Base-by-base conservation (phyloP, 2,797 vertebrate species). In the Hoplostethus atlanticus region DNA sequence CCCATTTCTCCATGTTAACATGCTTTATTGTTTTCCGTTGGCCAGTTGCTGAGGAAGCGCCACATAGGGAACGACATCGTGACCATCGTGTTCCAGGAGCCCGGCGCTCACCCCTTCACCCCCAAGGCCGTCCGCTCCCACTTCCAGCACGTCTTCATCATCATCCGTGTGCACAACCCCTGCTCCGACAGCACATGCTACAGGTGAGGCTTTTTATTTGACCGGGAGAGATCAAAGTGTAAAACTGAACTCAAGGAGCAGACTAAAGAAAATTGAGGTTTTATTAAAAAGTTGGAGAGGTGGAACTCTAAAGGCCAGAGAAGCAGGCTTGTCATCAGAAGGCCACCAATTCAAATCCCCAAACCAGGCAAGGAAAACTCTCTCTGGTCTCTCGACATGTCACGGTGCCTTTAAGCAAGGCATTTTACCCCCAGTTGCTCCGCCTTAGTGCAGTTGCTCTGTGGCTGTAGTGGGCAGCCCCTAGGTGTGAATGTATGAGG, bases 61-160 rank as follows among this genome's bases (percentile, higher is more conserved):
- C 98, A 99, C 88, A 98, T 99, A 76, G 97, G 98, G 55, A 99
- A 99, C 71, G 98, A 99, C 91, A 99, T 99, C 2, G 97, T 99
- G 86, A 99, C 98, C 54, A 97, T 99, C 79, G 97, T 99, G 93
- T 98, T 99, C 93, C 98, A 99, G 92, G 98, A 99, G 90, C 97
- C 97, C 0, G 98, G 97, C 64, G 96, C 98, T 63, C 96, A 97
- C 72, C 96, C 98, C 0, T 99, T 99, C 93, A 98, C 97, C 47
- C 98, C 98, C 6, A 98, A 97, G 91, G 95, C 96, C 81, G 96
- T 99, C 79, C 96, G 97, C 11, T 99, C 98, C 44, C 98, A 99
- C 88, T 99, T 98, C 85, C 98, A 99, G 74, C 98, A 99, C 0
- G 98, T 98, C 60, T 99, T 99, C 52, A 97, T 99, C 86, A 95